Evolutionary conservation across 1,140 invertebrate species (phyloP), one percentile per base, ranked within the genome.

Genomic region (Maniola jurtina): DNA sequence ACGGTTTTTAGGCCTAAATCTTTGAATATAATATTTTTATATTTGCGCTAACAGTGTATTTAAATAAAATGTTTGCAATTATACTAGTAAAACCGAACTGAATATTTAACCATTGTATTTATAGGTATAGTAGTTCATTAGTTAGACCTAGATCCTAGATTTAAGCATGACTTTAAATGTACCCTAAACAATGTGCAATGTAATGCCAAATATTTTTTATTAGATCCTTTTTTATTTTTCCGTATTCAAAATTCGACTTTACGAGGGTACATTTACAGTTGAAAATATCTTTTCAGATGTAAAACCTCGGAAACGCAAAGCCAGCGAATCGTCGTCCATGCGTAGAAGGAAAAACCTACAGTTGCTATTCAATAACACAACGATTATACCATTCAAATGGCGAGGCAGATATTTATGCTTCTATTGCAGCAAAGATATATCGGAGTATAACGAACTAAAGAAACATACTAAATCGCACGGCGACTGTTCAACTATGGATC

Each of bases 261-360:
- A 34, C 56, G 35, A 74, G 84, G 86, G 88, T 90, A 88, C 88
- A 86, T 90, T 90, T 88, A 86, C 71, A 86, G 86, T 88, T 63
- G 61, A 65, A 61, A 71, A 75, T 80, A 73, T 84, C 64, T 74
- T 90, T 89, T 71, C 88, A 90, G 88, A 72, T 84, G 61, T 74
- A 59, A 82, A 80, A 79, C 64, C 73, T 68, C 76, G 76, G 73
- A 90, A 83, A 79, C 72, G 72, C 68, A 85, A 79, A 58, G 75
- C 76, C 64, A 66, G 73, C 62, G 83, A 86, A 76, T 86, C 86
- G 1, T 83, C 79, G 0, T 88, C 88, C 35, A 84, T 88, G 80
- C 79, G 80, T 48, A 75, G 86, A 48, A 66, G 88, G 33, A 82
- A 73, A 66, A 90, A 90, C 54, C 81, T 90, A 9, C 79, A 86